Evolutionary conservation across 2,888 invertebrate species (phyloP).

Genomic region (Artemia sinica): DNA sequence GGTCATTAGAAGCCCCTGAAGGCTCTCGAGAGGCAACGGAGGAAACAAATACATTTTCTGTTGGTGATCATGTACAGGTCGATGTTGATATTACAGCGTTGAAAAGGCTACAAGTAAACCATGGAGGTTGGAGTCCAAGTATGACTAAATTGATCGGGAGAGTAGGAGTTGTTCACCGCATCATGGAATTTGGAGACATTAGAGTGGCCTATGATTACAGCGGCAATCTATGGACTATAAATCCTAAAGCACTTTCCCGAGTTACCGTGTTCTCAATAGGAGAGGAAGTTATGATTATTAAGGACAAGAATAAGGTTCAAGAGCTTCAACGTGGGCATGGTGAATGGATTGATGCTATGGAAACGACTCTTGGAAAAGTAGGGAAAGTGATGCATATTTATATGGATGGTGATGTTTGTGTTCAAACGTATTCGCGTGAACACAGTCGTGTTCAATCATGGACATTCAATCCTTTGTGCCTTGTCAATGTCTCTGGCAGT

Average conservation of each 20-base stretch:
- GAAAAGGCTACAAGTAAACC: constrained; percentile 62
- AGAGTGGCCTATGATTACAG: constrained; percentile 58
- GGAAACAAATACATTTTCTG: constrained; percentile 42
- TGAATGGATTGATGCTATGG: constrained; percentile 73
- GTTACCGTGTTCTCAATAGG: too few species aligned
- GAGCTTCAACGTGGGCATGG: constrained; percentile 65
- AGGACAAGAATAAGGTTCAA: constrained; percentile 54
- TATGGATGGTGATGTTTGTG: constrained; percentile 61
- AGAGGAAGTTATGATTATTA: too few species aligned
- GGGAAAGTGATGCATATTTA: constrained; percentile 67
- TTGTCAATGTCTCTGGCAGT: constrained; percentile 35
- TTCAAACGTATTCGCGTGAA: too few species aligned
- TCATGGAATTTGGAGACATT: constrained; percentile 70
- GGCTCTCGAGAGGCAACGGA: constrained; percentile 30
- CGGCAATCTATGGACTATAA: constrained; percentile 71
- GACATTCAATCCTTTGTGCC: constrained; percentile 63
- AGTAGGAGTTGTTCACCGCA: constrained; percentile 63
- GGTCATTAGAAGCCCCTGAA: constrained; percentile 21
- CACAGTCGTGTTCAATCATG: too few species aligned
- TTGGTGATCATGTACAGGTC: constrained; percentile 66
- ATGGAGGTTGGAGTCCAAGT: constrained; percentile 78
- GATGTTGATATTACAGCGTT: constrained; percentile 52
- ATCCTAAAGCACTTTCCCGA: too few species aligned
- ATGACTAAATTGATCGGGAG: constrained; percentile 63
- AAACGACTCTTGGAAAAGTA: constrained; percentile 47